phyloP scores from a whole-genome alignment of 2,113 vertebrate genomes.

The Thomomys bottae region DNA sequence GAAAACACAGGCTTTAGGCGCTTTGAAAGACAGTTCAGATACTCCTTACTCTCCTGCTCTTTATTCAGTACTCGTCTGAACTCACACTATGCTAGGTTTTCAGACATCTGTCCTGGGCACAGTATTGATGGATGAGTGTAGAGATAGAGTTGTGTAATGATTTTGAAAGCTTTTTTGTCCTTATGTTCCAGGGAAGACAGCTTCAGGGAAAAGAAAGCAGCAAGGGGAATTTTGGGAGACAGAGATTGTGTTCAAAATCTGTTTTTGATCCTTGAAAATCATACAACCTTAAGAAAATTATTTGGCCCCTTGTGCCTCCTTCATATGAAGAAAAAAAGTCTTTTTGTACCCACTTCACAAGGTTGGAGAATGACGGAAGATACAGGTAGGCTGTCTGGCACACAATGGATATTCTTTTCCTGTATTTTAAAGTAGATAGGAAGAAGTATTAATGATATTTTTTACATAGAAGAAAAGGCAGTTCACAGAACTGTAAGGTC shows the following conservation, averaged over 20 bases:
- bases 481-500: not conserved
- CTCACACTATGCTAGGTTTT: not conserved
- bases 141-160: not conserved
- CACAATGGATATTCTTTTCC: not conserved
- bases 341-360: not conserved
- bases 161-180: constrained; percentile 13
- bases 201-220: not conserved
- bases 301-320: not conserved
- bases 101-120: not conserved
- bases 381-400: not conserved
- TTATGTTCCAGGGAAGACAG: not conserved
- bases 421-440: constrained; percentile 23
- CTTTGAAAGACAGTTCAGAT: not conserved
- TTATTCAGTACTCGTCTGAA: not conserved
- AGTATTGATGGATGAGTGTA: not conserved
- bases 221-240: not conserved
- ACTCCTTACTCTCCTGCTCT: not conserved
- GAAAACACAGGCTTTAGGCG: not conserved
- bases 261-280: not conserved
- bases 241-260: not conserved
- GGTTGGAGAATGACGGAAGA: not conserved
- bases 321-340: not conserved
- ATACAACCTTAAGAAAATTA: not conserved
- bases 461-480: not conserved
- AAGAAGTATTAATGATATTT: not conserved